Conservation (phyloP, 92 coral and sea anemone species). For the Actinernus sp. region DNA sequence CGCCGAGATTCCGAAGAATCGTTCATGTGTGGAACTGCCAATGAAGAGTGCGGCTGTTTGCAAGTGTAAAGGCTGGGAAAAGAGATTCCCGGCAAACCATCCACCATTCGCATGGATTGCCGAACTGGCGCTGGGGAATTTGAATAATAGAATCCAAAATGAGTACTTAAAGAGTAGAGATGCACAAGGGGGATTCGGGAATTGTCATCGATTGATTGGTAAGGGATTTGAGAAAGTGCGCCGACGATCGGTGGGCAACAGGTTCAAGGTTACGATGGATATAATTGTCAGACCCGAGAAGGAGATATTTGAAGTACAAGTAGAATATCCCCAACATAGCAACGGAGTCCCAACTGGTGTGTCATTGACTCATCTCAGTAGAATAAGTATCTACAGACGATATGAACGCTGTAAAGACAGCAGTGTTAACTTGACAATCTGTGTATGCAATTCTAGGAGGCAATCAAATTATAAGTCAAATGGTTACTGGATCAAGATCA, state of each 20-base stretch:
- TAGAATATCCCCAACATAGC: constrained; percentile 46
- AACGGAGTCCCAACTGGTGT: constrained; percentile 2
- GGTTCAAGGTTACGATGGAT: constrained; percentile 80
- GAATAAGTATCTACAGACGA: constrained; percentile 90
- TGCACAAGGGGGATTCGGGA: constrained; percentile 76
- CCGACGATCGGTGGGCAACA: constrained; percentile 54
- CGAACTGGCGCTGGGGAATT: constrained; percentile 84
- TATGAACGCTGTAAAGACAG: constrained; percentile 81
- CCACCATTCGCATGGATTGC: constrained; percentile 86
- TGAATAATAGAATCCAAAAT: constrained; percentile 84
- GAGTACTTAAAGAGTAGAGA: constrained; percentile 56
- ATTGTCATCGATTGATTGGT: constrained; percentile 79
- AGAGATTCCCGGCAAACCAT: constrained; percentile 64
- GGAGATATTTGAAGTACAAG: constrained; percentile 87
- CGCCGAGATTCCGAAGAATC: constrained; percentile 64
- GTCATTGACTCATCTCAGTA: constrained; percentile 41
- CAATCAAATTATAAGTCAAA: constrained; percentile 9
- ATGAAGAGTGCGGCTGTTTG: constrained; percentile 82
- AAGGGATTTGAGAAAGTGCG: constrained; percentile 84
- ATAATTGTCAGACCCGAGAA: constrained; percentile 75
- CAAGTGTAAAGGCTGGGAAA: constrained; percentile 94
- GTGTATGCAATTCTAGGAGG: constrained; percentile 79
- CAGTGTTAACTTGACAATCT: constrained; percentile 64
- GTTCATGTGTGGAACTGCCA: constrained; percentile 79
- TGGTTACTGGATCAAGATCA: constrained; percentile 66